Evolutionary conservation across 1,140 invertebrate genomes (phyloP).

Genomic region (Amphibalanus amphitrite): DNA sequence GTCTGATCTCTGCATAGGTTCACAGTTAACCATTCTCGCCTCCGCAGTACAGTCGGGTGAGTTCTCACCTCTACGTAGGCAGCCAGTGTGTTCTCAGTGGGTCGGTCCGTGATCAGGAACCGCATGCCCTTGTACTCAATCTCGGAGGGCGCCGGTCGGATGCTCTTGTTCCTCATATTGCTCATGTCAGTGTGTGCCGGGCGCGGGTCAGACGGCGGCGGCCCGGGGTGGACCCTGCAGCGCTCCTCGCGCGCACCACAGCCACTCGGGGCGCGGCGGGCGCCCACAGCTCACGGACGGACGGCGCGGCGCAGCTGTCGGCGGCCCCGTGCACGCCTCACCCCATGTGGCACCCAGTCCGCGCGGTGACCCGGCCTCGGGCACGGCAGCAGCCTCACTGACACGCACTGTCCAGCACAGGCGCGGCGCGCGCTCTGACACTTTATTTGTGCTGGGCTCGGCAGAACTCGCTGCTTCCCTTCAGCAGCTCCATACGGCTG

Average conservation of each 20-base stretch:
- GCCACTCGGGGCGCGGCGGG: conserved; percentile 12
- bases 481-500: conserved; percentile 19
- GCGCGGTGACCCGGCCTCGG: conserved; percentile 11
- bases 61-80: conserved; percentile 77
- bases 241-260: conserved; percentile 12
- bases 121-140: conserved; percentile 90
- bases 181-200: conserved; percentile 47
- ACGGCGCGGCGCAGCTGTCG: no score
- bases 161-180: conserved; percentile 78
- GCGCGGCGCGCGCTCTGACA: no score
- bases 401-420: no score
- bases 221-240: no score
- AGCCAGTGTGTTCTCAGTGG: conserved; percentile 78
- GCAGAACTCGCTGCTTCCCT: no score
- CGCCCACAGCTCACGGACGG: no score
- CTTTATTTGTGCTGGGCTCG: neutral
- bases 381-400: no score
- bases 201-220: conserved; percentile 14
- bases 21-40: no score
- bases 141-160: conserved; percentile 76
- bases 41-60: no score
- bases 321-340: conserved; percentile 11
- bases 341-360: conserved; percentile 18
- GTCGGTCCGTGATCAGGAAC: conserved; percentile 93
- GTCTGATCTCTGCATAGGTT: no score